Percentiles rank a stretch among this genome's conserved stretches.
Evolutionary conservation across 2,797 vertebrate genomes (phyloP).

Genomic region (Buphagus erythrorhynchus): DNA sequence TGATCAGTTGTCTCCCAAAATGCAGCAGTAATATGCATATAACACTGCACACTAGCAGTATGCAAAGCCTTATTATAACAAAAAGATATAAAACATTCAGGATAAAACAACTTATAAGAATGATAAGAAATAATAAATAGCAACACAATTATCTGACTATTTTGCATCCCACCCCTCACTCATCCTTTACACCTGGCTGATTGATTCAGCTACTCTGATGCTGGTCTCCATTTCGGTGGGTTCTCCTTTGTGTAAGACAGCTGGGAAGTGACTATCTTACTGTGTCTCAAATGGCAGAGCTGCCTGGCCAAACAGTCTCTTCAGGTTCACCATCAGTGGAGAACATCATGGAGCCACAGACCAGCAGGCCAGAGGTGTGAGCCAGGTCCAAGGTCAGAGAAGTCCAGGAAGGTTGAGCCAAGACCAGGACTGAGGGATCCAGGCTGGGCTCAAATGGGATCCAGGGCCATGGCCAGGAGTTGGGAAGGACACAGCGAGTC

Average conservation of each 20-base stretch:
- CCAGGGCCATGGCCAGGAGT: background rate
- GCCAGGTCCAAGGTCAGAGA: background rate
- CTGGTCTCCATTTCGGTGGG: background rate
- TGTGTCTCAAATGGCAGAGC: background rate
- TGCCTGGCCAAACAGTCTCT: background rate
- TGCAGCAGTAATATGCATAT: background rate
- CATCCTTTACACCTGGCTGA: background rate
- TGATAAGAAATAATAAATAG: background rate
- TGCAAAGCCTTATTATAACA: background rate
- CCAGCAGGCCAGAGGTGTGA: background rate
- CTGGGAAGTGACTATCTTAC: background rate
- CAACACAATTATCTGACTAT: background rate
- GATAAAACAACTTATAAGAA: background rate
- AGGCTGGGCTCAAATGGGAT: background rate
- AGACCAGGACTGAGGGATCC: background rate
- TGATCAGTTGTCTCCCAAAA: background rate
- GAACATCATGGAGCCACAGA: background rate
- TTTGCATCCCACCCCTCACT: background rate
- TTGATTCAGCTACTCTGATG: background rate
- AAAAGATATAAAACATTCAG: background rate
- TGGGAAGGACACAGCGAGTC: background rate
- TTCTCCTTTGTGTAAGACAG: background rate
- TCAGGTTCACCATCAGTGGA: background rate
- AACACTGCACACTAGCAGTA: background rate
- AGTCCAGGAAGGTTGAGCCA: background rate